Evolutionary conservation across 2,797 vertebrate genomes (phyloP), one percentile per base, ranked within the genome.

Genomic region (Ptychobarbus kaznakovi): DNA sequence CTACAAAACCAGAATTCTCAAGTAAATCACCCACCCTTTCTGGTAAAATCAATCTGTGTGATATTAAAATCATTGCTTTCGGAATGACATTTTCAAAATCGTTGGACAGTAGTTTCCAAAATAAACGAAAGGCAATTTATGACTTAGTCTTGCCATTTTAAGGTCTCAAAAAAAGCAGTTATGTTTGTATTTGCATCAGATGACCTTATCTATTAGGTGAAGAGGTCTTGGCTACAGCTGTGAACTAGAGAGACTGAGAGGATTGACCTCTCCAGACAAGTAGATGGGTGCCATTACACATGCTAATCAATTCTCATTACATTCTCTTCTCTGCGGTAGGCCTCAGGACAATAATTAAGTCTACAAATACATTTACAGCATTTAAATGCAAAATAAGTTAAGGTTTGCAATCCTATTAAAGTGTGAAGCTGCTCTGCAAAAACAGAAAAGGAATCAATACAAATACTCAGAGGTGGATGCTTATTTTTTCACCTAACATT

Each of bases 241-340:
- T 74, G n/a, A 81, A 58, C 15, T 15, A 81, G 66, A 72, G 35
- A 28, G 5, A 42, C 18, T 22, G 28, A 46, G 13, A 88, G 53
- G 85, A 89, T 88, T 90, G 88, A 84, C 88, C 84, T 76, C 78
- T 83, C 76, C 15, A 46, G 87, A 90, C 7, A 61, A 92, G 90
- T 83, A 70, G 20, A 12, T 61, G 68, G 73, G 75, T 69, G 18
- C 38, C 69, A 85, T 89, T 89, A 89, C 61, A 2, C 83, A 80
- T 86, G 63, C 65, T 69, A 81, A 91, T 93, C 90, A 83, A 84
- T 92, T 69, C 84, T 83, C 76, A 89, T 93, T 90, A 89, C 84
- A 51, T 8, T 88, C 49, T 35, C 25, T 85, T 81, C 53, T 84
- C 88, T 35, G 32, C 22, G 15, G 28, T 75, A 51, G 22, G 68